Base-by-base conservation (phyloP, 1,140 invertebrate species). In the Apis dorsata region DNA sequence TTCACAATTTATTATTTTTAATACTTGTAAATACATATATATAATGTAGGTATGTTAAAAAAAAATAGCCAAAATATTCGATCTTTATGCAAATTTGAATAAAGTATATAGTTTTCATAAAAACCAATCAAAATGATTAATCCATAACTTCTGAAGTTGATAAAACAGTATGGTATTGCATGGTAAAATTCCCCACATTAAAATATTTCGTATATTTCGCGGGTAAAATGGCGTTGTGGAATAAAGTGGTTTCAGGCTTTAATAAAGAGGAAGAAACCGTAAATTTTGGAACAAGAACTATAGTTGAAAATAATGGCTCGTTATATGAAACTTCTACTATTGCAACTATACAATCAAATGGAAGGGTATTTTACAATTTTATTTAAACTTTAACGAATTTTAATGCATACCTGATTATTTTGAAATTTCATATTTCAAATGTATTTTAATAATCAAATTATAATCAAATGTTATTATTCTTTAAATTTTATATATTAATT, bases 241-340 rank as follows among this genome's bases (percentile, higher is more conserved):
- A 86, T 21, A 90, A 86, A 76, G 85, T 94, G 10, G 77, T 71
- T 1, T 85, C 91, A 34, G 92, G 92, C 13, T 94, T 93, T 71
- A 88, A 94, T 79, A 75, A 88, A 10, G 93, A 93, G 8, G 94
- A 94, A 28, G 94, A 94, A 84, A 94, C 94, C 10, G 84, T 92
- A 2, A 94, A 94, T 90, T 94, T 94, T 75, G 94, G 94, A 1
- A 86, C 90, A 15, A 86, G 93, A 79, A 91, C 90, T 57, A 85
- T 93, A 65, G 90, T 89, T 9, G 91, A 94, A 80, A 92, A 90
- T 51, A 88, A 90, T 88, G 90, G 88, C 66, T 91, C 85, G 12
- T 89, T 94, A 80, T 94, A 93, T 76, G 93, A 94, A 90, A 92
- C 90, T 19, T 90, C 82, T 83, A 94, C 94, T 13, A 69, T 92